Base-by-base conservation (phyloP, 2,797 vertebrate species). In the Tokudaia tokunoshimensis region DNA sequence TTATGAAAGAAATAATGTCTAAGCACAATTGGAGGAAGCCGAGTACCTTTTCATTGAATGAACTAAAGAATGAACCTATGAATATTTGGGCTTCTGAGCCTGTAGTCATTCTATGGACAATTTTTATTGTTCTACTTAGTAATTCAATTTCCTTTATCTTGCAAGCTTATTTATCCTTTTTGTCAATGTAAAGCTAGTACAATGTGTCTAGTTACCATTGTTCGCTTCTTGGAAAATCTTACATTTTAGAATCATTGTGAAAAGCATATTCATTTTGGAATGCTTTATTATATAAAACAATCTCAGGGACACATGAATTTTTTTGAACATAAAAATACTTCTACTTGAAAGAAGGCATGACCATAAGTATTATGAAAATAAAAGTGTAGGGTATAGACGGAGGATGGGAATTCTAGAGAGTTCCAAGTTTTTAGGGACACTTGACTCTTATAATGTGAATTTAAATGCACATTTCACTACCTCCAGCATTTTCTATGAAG, bases 191-290 rank as follows among this genome's bases (percentile, higher is more conserved):
- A 83, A 29, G 3, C 75, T 96, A 50, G 79, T 94, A 94, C 79
- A 84, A 34, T n/a, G 34, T 95, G 34, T 78, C 82, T 92, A 55
- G 41, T 74, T 94, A 75, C 72, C 50, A 86, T 91, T 95, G 55
- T 61, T 37, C n/a, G 1, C 29, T 95, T 97, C 92, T 89, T 92
- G 24, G 85, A 95, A 97, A 94, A 82, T 31, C 47, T 97, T 94
- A 50, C 65, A 65, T 91, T 96, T 92, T 92, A 44, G 80, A 96
- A 97, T 24, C 31, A 87, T 93, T 93, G 55, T 92, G 59, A 82
- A 95, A 95, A 65, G 82, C 92, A 70, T 20, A 94, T 96, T 94
- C 89, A 83, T 50, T 89, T 92, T 96, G 41, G 1, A 95, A 94
- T 85, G 47, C 82, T 96, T 93, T 88, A 80, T 95, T 92, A 65